Evolutionary conservation across 2,888 invertebrate species (phyloP).

Genomic region (Myopa testacea): DNA sequence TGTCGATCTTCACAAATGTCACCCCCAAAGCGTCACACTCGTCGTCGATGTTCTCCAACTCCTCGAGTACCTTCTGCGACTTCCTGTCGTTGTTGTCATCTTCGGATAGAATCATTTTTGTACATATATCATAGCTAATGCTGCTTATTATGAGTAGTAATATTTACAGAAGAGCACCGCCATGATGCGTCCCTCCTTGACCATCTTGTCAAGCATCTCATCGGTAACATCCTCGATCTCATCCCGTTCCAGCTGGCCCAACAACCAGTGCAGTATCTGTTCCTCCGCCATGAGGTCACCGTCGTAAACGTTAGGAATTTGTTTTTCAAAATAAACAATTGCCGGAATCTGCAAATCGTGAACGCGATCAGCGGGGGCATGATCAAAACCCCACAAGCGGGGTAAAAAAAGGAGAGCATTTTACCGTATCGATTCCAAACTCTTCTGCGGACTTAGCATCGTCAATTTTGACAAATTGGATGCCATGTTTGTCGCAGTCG

Average conservation of each 20-base stretch:
- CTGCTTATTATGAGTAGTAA: constrained; percentile 56
- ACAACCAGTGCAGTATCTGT: constrained; percentile 88
- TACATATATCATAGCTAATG: constrained; percentile 37
- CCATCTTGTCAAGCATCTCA: constrained; percentile 90
- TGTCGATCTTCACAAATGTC: constrained; percentile 92
- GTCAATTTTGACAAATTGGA: constrained; percentile 93
- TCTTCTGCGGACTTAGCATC: constrained; percentile 85
- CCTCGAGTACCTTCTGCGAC: constrained; percentile 85
- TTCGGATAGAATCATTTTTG: constrained; percentile 59
- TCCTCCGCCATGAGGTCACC: constrained; percentile 92
- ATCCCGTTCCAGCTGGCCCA: constrained; percentile 88
- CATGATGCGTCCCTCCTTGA: constrained; percentile 88
- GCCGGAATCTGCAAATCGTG: constrained; percentile 73
- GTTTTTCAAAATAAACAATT: constrained; percentile 93
- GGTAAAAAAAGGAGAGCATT: too few relatives aligned
- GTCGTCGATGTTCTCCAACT: constrained; percentile 93
- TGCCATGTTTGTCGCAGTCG: constrained; percentile 91
- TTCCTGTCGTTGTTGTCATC: constrained; percentile 91
- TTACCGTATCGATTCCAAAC: constrained; percentile 81
- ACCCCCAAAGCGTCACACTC: constrained; percentile 90
- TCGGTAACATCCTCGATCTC: constrained; percentile 96
- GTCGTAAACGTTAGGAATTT: constrained; percentile 92
- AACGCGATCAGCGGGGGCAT: not conserved
- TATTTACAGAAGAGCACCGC: constrained; percentile 90
- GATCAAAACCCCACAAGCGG: too few relatives aligned